phyloP scores from a whole-genome alignment of 2,797 vertebrate species.

The Ctenopoma multispine region DNA sequence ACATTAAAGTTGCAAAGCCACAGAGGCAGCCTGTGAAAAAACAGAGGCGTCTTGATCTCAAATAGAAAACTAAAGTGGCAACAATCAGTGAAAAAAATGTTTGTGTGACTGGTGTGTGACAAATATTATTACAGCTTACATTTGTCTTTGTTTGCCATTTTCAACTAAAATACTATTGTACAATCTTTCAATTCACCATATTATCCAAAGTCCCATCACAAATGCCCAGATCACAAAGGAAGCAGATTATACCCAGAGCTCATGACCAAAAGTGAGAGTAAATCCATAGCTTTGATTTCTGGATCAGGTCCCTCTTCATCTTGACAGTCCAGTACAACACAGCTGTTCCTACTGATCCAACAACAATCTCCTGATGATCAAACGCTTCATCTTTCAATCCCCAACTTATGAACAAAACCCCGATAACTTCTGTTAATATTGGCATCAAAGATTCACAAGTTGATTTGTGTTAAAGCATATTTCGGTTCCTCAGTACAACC shows the following conservation, averaged over 20 bases:
- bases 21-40: not conserved
- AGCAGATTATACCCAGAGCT: not conserved
- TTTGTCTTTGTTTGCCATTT: not conserved
- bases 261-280: not conserved
- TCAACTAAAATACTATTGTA: not conserved
- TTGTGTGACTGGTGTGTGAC: too few relatives aligned
- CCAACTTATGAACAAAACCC: not conserved
- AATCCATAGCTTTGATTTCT: not conserved
- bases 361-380: not conserved
- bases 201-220: not conserved
- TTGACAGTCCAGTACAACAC: not conserved
- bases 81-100: too few relatives aligned
- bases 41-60: too few relatives aligned
- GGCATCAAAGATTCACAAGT: not conserved
- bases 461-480: slow-evolving; percentile 7
- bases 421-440: not conserved
- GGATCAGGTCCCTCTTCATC: not conserved
- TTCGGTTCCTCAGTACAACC: slow-evolving; percentile 9
- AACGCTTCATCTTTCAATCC: too few relatives aligned
- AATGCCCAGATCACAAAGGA: slow-evolving; percentile 13
- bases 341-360: not conserved
- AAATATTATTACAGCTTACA: too few relatives aligned
- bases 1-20: not conserved
- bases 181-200: not conserved
- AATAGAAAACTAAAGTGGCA: too few relatives aligned